These are phyloP conservation scores for Zoanthus gigantus DNA, from an alignment of 92 coral and sea anemone genomes.

Conservation along the genomic window DNA sequence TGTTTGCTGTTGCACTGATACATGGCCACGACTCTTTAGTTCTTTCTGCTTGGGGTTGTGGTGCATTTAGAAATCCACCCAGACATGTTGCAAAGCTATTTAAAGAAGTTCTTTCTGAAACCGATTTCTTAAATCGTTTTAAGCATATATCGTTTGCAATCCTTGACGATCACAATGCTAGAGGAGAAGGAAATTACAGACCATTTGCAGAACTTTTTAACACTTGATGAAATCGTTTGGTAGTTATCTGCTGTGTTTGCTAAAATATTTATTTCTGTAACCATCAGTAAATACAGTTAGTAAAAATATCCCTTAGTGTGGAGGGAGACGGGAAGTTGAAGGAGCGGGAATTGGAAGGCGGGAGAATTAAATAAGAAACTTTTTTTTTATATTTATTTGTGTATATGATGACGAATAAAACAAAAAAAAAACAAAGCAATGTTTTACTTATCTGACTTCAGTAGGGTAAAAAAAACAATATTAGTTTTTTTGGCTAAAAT, in stretches of 20 bases:
- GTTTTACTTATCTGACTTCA: too few relatives aligned
- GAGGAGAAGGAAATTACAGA: conserved; percentile 74
- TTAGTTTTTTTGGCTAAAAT: too few relatives aligned
- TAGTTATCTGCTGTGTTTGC: background rate
- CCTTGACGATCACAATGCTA: conserved; percentile 81
- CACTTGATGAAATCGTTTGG: background rate
- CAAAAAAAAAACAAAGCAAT: too few relatives aligned
- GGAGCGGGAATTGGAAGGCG: too few relatives aligned
- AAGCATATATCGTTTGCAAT: conserved; percentile 85
- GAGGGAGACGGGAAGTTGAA: too few relatives aligned
- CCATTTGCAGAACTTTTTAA: conserved; percentile 75
- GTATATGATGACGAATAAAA: too few relatives aligned
- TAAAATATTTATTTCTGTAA: too few relatives aligned
- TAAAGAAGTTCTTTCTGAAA: conserved; percentile 69
- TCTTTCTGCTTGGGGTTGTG: conserved; percentile 91
- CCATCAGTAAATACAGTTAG: too few relatives aligned
- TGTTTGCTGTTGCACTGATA: conserved; percentile 74
- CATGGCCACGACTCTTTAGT: conserved; percentile 84
- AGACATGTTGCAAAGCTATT: conserved; percentile 80
- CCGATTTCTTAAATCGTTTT: conserved; percentile 62
- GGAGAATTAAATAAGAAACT: too few relatives aligned
- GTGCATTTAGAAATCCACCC: conserved; percentile 90
- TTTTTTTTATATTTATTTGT: too few relatives aligned
- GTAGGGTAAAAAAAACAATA: too few relatives aligned
- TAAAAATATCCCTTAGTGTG: too few relatives aligned